These are phyloP conservation scores for Phlogophora meticulosa DNA, from an alignment of 2,888 invertebrate species.

Conservation along the genomic window DNA sequence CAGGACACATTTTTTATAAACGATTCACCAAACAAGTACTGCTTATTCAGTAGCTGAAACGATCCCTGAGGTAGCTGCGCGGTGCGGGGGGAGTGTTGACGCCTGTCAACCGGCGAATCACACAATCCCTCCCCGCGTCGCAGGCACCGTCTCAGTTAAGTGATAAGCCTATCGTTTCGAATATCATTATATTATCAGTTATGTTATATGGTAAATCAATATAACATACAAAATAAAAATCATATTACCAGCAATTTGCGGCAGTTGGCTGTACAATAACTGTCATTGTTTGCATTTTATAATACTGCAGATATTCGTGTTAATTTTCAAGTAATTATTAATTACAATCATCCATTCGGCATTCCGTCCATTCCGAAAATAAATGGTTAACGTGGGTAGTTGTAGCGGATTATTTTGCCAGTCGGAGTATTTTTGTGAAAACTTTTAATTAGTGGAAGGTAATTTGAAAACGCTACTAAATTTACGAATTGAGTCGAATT, in stretches of 20 bases:
- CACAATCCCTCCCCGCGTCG: no score
- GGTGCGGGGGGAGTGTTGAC: no score
- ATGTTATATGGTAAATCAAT: neutral
- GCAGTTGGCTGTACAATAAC: neutral
- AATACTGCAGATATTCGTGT: neutral
- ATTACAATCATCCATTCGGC: neutral
- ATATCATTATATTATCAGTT: neutral
- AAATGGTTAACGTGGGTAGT: neutral
- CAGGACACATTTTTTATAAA: no score
- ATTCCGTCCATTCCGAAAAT: neutral
- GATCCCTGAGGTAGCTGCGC: no score
- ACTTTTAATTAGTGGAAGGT: conserved; percentile 2
- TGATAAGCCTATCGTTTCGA: no score
- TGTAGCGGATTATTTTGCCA: neutral
- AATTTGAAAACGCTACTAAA: conserved; percentile 1
- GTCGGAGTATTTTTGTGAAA: neutral
- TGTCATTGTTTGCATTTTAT: neutral
- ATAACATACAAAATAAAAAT: neutral
- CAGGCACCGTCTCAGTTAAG: no score
- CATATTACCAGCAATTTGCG: neutral
- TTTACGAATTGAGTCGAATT: neutral
- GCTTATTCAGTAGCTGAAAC: no score
- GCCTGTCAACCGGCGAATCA: no score
- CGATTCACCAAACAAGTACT: no score
- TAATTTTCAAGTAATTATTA: neutral